Evolutionary conservation across 2,888 invertebrate genomes (phyloP).

Genomic region (Troides oblongomaculatus): DNA sequence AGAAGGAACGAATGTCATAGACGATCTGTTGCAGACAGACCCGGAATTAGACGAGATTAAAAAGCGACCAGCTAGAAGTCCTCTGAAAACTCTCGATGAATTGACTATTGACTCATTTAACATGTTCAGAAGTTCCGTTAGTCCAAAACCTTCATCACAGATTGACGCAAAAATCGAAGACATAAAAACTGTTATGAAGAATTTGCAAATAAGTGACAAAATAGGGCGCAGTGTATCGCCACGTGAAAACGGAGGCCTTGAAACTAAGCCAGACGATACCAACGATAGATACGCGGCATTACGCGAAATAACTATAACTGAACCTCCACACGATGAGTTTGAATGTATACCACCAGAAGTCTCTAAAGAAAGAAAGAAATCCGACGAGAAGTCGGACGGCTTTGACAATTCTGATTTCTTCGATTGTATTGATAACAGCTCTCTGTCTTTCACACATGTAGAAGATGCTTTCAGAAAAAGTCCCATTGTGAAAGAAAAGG

Average conservation of each 20-base stretch:
- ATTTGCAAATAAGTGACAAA: conserved; percentile 60
- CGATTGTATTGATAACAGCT: conserved; percentile 76
- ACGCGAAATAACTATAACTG: conserved; percentile 86
- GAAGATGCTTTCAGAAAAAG: conserved; percentile 76
- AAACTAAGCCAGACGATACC: conserved; percentile 61
- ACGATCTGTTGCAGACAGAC: conserved; percentile 53
- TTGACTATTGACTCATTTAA: conserved; percentile 66
- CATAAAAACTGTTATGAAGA: conserved; percentile 73
- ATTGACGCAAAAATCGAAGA: conserved; percentile 73
- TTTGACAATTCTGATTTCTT: conserved; percentile 77
- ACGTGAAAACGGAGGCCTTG: conserved; percentile 68
- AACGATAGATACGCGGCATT: conserved; percentile 90
- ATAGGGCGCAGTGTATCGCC: conserved; percentile 65
- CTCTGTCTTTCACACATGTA: conserved; percentile 72
- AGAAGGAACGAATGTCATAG: conserved; percentile 42
- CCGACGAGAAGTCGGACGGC: conserved; percentile 76
- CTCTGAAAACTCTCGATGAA: conserved; percentile 66
- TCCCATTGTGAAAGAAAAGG: conserved; percentile 63
- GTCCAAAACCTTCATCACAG: conserved; percentile 59
- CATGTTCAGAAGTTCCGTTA: conserved; percentile 69
- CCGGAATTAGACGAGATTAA: conserved; percentile 48
- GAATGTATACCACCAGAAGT: conserved; percentile 70
- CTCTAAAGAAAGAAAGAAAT: conserved; percentile 74
- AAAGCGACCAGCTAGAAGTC: conserved; percentile 60
- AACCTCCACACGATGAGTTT: conserved; percentile 78